Base-by-base conservation (phyloP, 2,888 invertebrate species). In the Brachylomia viminalis region DNA sequence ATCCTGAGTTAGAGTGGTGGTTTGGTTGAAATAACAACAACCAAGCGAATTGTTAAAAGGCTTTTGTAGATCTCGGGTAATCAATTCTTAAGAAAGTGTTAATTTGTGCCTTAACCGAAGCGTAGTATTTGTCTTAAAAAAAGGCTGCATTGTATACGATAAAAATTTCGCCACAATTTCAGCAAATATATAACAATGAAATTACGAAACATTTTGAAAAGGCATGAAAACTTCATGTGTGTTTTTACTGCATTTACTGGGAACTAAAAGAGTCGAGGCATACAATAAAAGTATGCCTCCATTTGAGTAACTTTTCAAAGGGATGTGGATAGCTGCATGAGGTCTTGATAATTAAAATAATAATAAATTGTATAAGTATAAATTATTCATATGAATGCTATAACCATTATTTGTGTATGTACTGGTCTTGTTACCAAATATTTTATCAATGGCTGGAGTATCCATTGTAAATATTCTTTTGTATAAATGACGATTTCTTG, bases 251-350 rank as follows among this genome's bases (percentile, higher is more conserved):
- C 30, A 33, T 6, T 84, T 52, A 52, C 23, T 52, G 23, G 5
- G 38, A 38, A 38, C 38, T 38, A 4, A 38, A 58, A 30, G 0
- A 15, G 2, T 72, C 68, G 56, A 83, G 75, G 69, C 77, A 38
- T 33, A 38, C 6, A 13, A 49, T n/a, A 17, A 3, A 52, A 8
- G 20, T 62, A 59, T 66, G 87, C 74, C 70, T 86, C 33, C 56
- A 62, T 54, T 82, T 23, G n/a, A 84, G 66, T 54, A 54, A 69
- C 17, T 62, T 61, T 67, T 66, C 10, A 66, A 38, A 61, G 52
- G 58, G 52, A 47, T 45, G 75, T 80, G 81, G 74, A 62, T 81
- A 61, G 65, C 72, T 75, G 85, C 85, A 85, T 85, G 85, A 38
- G 45, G 58, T 54, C 2, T 59, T 47, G 6, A 38, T 45, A 67